Evolutionary conservation across 2,888 invertebrate genomes (phyloP).

Genomic region (Drosophila nr. fundita): DNA sequence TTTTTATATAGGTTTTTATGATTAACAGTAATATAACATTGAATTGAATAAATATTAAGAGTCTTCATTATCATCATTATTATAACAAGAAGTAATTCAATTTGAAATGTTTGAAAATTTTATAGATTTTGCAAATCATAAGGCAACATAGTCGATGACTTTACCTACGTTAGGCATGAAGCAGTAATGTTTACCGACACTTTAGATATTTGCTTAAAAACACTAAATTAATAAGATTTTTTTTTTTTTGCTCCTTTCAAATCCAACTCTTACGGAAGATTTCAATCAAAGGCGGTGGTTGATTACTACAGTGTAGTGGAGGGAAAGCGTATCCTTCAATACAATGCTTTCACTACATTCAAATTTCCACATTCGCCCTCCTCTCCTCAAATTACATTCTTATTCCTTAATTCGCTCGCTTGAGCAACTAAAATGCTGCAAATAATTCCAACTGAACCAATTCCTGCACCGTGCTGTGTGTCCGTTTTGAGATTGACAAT

Average conservation of each 20-base stretch:
- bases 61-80: too few species aligned
- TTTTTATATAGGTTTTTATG: too few species aligned
- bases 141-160: too few species aligned
- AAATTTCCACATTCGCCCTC: not conserved
- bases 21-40: too few species aligned
- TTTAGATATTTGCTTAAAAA: not conserved
- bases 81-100: too few species aligned
- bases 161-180: too few species aligned
- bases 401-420: constrained; percentile 1
- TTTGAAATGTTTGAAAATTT: too few species aligned
- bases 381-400: not conserved
- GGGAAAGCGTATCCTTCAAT: not conserved
- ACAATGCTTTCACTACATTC: not conserved
- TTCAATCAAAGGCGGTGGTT: not conserved
- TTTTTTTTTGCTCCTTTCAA: not conserved
- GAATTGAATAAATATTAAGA: too few species aligned
- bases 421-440: constrained; percentile 19
- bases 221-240: not conserved
- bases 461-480: constrained; percentile 36
- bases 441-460: constrained; percentile 33
- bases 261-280: not conserved
- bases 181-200: not conserved
- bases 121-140: too few species aligned
- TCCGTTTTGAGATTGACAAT: constrained; percentile 45
- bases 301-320: not conserved